These are phyloP conservation scores for Iguana delicatissima DNA, from an alignment of 2,797 vertebrate genomes.

Conservation along the genomic window DNA sequence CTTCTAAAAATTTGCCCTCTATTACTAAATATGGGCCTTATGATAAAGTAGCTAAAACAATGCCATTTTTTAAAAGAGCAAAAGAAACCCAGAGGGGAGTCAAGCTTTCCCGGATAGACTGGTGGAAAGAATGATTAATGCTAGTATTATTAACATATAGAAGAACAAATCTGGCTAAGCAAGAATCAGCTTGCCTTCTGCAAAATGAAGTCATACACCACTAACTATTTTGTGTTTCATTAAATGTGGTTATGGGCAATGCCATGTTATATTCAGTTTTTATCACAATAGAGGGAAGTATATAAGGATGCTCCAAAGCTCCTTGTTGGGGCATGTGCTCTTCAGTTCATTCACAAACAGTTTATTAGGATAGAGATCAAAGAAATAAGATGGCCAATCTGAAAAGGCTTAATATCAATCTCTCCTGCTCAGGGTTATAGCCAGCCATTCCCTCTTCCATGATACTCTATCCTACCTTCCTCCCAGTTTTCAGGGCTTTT, in stretches of 20 bases:
- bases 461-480: too few relatives aligned
- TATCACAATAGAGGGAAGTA: background rate
- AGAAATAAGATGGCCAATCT: too few relatives aligned
- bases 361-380: too few relatives aligned
- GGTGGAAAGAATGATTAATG: background rate
- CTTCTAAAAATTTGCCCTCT: background rate
- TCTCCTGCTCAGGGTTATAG: too few relatives aligned
- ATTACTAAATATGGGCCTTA: background rate
- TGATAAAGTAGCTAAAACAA: background rate
- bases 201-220: background rate
- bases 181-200: conserved; percentile 1
- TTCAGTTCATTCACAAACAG: background rate
- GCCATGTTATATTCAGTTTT: background rate
- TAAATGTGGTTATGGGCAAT: background rate
- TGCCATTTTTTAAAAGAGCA: background rate
- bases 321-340: background rate
- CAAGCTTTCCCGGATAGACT: background rate
- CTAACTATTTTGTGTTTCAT: background rate
- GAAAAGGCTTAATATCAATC: too few relatives aligned
- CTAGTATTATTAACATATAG: background rate
- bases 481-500: too few relatives aligned
- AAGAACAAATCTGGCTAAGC: background rate
- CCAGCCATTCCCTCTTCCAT: too few relatives aligned
- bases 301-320: background rate
- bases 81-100: background rate